Evolutionary conservation across 2,888 invertebrate species (phyloP), one percentile per base, ranked within the genome.

Genomic region (Pristionchus arcanus): DNA sequence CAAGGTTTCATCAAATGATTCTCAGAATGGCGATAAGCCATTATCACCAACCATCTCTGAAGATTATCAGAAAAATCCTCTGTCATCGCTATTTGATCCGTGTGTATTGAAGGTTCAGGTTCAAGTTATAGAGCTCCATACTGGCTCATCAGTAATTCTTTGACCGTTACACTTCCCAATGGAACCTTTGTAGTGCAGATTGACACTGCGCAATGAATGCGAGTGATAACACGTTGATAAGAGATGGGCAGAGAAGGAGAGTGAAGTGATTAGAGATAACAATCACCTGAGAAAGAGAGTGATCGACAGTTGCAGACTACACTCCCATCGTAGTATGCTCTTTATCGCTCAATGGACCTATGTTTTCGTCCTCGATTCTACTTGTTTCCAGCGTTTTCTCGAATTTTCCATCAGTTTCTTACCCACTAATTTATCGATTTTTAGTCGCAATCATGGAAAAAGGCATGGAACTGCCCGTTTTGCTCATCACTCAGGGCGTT

Each of bases 401-500:
- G 28, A 28, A 49, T 34, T 84, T 59, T 21, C 5, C 34, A 0
- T 15, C 2, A 21, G 5, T 53, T 53, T 53, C 16, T 31, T n/a
- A n/a, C 4, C 31, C 28, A n/a, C 15, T 19, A 85, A 21, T 31
- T 31, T 59, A 85, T 85, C 59, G 37, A 59, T 85, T 85, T 53
- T 31, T 11, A 59, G 55, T 31, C 0, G n/a, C 13, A 55, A 85
- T 13, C 59, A 77, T 77, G 88, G 77, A 77, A n/a, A 55, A 55
- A 15, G 88, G 83, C 25, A 91, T 94, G 92, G 93, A 94, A 68
- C 68, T 94, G 55, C 94, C 94, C 0, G 91, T 94, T 7, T 86
- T 94, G 31, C 87, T 96, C n/a, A 95, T 96, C 63, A 94, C 95
- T 34, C 96, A 96, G 93, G 96, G 96, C 94, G 96, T 96, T 84